A percentile compares a stretch with the other conserved stretches of the same genome.
These are phyloP conservation scores for Passer domesticus DNA, from an alignment of 2,113 vertebrate species.

Conservation along the genomic window DNA sequence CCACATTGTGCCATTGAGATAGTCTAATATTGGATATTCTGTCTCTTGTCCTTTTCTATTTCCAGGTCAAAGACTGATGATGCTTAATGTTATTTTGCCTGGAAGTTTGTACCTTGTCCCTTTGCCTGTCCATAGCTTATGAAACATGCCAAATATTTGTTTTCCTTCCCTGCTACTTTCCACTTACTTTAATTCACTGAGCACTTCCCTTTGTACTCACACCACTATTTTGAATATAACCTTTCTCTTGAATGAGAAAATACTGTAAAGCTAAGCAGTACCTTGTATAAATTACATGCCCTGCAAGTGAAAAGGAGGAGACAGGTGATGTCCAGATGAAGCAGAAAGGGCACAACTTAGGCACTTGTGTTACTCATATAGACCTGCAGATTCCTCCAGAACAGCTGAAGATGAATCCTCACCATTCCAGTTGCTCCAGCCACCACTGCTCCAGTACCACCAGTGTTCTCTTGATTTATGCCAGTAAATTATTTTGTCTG, in stretches of 20 bases:
- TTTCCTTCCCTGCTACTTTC: conserved; percentile 10
- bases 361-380: not conserved
- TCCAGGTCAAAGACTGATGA: not conserved
- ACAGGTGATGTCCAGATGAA: not conserved
- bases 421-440: not conserved
- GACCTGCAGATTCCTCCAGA: not conserved
- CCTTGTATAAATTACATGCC: conserved; percentile 50
- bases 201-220: not conserved
- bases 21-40: not conserved
- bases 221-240: conserved; percentile 46
- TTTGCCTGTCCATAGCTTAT: not conserved
- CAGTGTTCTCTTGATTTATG: not conserved
- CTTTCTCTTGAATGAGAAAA: conserved; percentile 47
- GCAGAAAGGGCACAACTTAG: not conserved
- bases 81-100: not conserved
- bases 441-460: not conserved
- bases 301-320: conserved; percentile 21
- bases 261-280: conserved; percentile 56
- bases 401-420: not conserved
- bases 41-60: not conserved
- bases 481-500: not conserved
- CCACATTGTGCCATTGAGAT: not conserved
- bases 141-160: not conserved
- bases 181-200: conserved; percentile 8
- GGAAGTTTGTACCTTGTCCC: not conserved